Percentiles rank a stretch among this genome's conserved stretches.
phyloP scores from a whole-genome alignment of 2,797 vertebrate genomes.

The Hozukius guyotensis region DNA sequence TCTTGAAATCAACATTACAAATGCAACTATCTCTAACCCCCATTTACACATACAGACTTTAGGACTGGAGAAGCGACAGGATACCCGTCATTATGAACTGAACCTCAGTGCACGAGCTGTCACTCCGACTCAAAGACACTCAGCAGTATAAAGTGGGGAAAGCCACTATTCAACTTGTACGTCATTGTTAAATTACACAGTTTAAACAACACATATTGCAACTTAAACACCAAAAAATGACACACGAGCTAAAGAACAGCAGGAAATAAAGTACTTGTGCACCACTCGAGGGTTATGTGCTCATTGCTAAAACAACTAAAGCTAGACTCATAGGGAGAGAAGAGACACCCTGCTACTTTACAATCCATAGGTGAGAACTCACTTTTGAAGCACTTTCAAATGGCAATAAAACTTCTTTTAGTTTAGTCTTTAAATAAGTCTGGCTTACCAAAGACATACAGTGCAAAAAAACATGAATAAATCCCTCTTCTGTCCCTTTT shows the following conservation, averaged over 20 bases:
- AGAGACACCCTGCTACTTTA: background rate
- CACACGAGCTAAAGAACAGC: background rate
- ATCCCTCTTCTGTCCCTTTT: slow-evolving; percentile 1
- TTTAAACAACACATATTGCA: background rate
- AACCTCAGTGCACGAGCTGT: background rate
- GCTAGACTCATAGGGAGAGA: background rate
- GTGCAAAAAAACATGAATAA: background rate
- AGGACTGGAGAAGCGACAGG: background rate
- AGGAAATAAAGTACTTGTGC: background rate
- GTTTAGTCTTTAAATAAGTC: background rate
- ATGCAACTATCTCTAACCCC: background rate
- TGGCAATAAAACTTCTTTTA: background rate
- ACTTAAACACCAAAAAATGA: background rate
- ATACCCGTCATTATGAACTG: background rate
- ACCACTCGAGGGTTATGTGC: background rate
- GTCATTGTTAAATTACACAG: background rate
- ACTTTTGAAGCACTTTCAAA: background rate
- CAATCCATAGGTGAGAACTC: background rate
- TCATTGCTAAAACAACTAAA: background rate
- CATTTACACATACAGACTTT: background rate
- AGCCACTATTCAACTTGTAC: background rate
- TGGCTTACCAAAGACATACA: background rate
- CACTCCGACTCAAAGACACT: background rate
- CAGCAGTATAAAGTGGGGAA: background rate
- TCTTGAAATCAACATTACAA: background rate